Evolutionary conservation across 2,797 vertebrate species (phyloP).

Genomic region (Pangasius mekongensis): DNA sequence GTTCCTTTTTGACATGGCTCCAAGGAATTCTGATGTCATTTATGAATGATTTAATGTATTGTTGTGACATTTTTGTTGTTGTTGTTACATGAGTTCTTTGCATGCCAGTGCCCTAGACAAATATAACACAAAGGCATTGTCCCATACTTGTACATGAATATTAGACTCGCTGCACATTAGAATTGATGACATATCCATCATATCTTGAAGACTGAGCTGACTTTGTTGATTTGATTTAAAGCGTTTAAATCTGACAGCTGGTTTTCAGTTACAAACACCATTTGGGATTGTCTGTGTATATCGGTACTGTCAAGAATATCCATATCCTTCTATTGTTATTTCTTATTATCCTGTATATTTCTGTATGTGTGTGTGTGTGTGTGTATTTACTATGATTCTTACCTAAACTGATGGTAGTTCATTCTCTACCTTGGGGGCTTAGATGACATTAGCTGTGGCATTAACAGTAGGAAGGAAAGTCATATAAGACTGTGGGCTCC

Average conservation of each 20-base stretch:
- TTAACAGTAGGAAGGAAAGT: constrained; percentile 48
- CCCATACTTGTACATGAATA: background rate
- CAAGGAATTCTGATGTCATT: constrained; percentile 12
- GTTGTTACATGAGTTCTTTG: constrained; percentile 14
- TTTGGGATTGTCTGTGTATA: constrained; percentile 23
- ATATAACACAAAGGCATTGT: constrained; percentile 14
- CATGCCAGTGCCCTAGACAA: constrained; percentile 4
- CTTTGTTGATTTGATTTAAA: constrained; percentile 39
- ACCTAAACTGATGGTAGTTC: constrained; percentile 47
- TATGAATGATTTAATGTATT: constrained; percentile 3
- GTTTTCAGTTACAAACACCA: background rate
- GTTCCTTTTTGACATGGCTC: background rate
- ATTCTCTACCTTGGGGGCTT: constrained; percentile 50
- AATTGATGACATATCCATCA: constrained; percentile 2
- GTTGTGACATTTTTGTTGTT: background rate
- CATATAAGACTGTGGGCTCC: constrained; percentile 36
- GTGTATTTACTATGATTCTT: constrained; percentile 40
- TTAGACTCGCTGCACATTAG: background rate
- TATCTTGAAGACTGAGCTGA: constrained; percentile 8
- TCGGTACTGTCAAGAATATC: background rate
- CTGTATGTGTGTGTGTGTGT: constrained; percentile 7
- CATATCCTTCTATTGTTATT: background rate
- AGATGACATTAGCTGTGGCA: constrained; percentile 52
- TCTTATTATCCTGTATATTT: background rate
- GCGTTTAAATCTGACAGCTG: background rate